These are phyloP conservation scores for Lanius ludovicianus DNA, from an alignment of 2,113 vertebrate genomes.

Conservation along the genomic window DNA sequence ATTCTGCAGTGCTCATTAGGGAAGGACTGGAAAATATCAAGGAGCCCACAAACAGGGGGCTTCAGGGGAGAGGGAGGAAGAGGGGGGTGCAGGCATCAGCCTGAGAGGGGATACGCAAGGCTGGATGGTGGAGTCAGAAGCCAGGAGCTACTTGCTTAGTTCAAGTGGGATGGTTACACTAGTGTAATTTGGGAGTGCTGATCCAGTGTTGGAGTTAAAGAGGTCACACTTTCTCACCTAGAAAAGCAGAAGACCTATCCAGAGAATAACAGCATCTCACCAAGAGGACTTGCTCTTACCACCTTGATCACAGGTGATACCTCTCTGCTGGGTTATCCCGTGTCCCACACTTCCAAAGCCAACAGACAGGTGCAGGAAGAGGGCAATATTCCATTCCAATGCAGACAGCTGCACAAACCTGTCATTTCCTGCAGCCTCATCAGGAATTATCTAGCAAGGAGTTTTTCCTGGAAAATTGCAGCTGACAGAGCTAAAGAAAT, in stretches of 20 bases:
- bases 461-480: not conserved
- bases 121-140: not conserved
- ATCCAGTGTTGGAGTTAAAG: not conserved
- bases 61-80: not conserved
- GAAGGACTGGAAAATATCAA: slow-evolving; percentile 75
- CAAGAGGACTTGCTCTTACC: not conserved
- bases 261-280: not conserved
- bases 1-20: slow-evolving; percentile 86
- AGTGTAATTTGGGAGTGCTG: not conserved
- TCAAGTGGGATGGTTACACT: not conserved
- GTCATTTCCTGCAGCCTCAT: not conserved
- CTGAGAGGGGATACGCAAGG: not conserved
- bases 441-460: not conserved
- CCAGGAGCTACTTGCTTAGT: not conserved
- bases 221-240: not conserved
- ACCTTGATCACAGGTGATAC: not conserved
- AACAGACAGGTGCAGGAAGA: not conserved
- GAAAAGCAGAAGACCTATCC: not conserved
- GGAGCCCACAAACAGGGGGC: slow-evolving; percentile 67
- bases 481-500: not conserved
- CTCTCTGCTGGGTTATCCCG: not conserved
- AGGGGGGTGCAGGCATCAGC: not conserved
- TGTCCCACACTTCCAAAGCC: not conserved
- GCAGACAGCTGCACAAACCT: not conserved
- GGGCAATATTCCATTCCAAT: not conserved